A percentile compares a stretch with the other conserved stretches of the same genome.
Conservation (phyloP, 1,140 invertebrate genomes). For the Venustaconcha ellipsiformis region DNA sequence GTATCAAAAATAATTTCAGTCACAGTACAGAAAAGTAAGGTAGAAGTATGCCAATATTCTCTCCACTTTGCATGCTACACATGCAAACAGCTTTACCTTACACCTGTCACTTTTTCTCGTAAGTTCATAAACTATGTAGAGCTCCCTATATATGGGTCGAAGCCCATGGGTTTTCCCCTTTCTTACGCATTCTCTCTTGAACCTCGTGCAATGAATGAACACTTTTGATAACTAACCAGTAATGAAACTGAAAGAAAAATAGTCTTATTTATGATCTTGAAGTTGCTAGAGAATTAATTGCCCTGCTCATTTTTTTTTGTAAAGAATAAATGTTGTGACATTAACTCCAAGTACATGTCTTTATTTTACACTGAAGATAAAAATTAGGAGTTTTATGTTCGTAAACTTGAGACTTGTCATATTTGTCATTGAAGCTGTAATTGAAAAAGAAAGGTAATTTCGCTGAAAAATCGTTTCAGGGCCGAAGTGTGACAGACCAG, state of each 20-base stretch:
- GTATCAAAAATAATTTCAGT: too few species aligned
- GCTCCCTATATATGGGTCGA: neutral
- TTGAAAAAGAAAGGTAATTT: neutral
- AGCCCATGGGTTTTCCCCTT: neutral
- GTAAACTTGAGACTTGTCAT: too few species aligned
- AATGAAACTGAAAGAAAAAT: too few species aligned
- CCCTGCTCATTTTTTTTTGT: neutral
- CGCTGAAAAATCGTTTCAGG: conserved; percentile 41
- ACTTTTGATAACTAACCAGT: neutral
- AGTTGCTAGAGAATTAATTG: neutral
- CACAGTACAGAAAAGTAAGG: too few species aligned
- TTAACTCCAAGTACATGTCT: neutral
- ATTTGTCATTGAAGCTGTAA: too few species aligned
- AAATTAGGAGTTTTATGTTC: too few species aligned
- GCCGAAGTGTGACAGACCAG: conserved; percentile 55
- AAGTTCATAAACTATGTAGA: too few species aligned
- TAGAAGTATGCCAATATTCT: too few species aligned
- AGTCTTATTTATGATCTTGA: too few species aligned
- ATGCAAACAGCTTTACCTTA: too few species aligned
- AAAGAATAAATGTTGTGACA: neutral
- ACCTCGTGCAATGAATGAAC: neutral
- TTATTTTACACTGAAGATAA: neutral
- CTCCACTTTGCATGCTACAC: too few species aligned
- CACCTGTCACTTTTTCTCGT: too few species aligned
- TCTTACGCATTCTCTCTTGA: neutral